A percentile compares a stretch with the other conserved stretches of the same genome.
These are phyloP conservation scores for Rhodeus uyekii DNA, from an alignment of 2,797 vertebrate genomes.

Conservation along the genomic window DNA sequence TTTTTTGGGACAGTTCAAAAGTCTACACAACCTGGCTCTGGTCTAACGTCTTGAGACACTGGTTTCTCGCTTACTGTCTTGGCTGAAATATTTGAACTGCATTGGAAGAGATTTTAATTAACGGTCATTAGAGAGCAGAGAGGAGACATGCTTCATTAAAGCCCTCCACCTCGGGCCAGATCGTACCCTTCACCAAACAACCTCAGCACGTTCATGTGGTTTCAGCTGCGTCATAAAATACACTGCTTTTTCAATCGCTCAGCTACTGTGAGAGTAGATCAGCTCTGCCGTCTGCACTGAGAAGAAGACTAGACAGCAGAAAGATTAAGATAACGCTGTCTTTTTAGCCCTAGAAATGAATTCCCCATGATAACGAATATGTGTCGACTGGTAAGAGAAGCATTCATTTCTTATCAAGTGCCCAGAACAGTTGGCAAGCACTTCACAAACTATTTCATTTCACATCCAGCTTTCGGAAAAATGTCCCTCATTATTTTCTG, in stretches of 20 bases:
- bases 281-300: too few species aligned
- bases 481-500: constrained; percentile 11
- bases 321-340: neutral
- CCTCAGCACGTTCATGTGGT: neutral
- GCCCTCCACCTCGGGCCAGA: neutral
- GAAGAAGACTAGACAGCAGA: neutral
- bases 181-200: neutral
- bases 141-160: constrained; percentile 28
- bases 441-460: constrained; percentile 17
- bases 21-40: neutral
- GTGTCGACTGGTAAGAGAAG: neutral
- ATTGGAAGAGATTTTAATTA: neutral
- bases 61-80: constrained; percentile 22
- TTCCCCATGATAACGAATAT: neutral
- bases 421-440: neutral
- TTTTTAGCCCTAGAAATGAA: neutral
- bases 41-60: constrained; percentile 3
- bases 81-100: constrained; percentile 2
- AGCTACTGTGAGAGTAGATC: neutral
- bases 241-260: constrained; percentile 19
- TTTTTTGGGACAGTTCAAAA: neutral
- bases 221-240: constrained; percentile 8
- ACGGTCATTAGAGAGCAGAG: neutral
- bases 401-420: neutral
- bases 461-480: constrained; percentile 16